phyloP scores from a whole-genome alignment of 2,113 vertebrate species.

The Toxostoma redivivum region DNA sequence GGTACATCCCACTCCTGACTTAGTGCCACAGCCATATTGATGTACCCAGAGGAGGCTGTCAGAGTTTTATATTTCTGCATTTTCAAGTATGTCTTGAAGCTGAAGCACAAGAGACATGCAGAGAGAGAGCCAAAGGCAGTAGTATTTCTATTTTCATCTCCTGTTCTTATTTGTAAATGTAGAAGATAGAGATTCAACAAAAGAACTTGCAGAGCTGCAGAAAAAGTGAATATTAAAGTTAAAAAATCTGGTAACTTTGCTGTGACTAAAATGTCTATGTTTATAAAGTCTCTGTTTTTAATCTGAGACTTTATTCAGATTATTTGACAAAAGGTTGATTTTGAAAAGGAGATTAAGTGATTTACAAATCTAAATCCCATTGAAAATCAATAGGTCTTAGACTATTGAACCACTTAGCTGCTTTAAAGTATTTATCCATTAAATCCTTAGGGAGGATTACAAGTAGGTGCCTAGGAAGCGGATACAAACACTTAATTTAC shows the following conservation, averaged over 20 bases:
- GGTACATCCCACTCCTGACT: neutral
- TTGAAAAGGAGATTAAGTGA: constrained; percentile 45
- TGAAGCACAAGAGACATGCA: neutral
- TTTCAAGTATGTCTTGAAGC: neutral
- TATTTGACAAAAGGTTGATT: constrained; percentile 35
- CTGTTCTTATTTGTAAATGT: neutral
- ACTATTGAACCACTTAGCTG: constrained; percentile 13
- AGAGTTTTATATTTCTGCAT: neutral
- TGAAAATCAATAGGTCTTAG: constrained; percentile 40
- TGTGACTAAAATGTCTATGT: neutral
- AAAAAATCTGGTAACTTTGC: constrained; percentile 1
- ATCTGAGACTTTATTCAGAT: constrained; percentile 10
- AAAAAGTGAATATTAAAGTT: neutral
- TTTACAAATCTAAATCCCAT: constrained; percentile 43
- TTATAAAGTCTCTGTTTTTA: constrained; percentile 2
- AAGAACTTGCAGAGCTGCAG: neutral
- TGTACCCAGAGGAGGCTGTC: neutral
- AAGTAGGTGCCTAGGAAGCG: neutral
- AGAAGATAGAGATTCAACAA: neutral
- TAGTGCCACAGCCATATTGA: neutral
- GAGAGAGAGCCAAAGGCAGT: neutral
- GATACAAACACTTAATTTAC: constrained; percentile 21
- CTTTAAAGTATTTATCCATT: constrained; percentile 33
- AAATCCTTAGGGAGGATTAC: constrained; percentile 18
- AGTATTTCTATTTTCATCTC: neutral